These are phyloP conservation scores for Thereuonema tuberculata DNA, from an alignment of 1,140 invertebrate species.

Conservation along the genomic window DNA sequence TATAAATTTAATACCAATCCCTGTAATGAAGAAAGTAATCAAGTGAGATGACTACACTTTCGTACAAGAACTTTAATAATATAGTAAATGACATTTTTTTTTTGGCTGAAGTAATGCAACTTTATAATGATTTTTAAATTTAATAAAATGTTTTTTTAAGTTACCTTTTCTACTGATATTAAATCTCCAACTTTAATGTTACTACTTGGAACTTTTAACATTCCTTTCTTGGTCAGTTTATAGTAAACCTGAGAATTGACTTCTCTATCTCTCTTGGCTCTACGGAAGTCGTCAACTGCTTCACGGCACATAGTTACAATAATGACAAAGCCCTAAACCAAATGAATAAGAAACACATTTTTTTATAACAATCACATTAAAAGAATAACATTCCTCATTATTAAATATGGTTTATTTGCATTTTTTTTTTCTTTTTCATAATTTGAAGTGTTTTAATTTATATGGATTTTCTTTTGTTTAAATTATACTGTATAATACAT, in stretches of 20 bases:
- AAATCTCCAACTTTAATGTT: conserved; percentile 64
- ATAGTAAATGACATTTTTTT: no score
- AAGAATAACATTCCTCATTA: conserved; percentile 7
- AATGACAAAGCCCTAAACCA: conserved; percentile 72
- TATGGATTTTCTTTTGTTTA: no score
- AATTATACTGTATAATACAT: no score
- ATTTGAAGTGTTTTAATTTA: conserved; percentile 7
- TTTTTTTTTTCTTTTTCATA: no score
- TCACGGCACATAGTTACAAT: conserved; percentile 90
- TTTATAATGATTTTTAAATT: no score
- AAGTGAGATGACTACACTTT: no score
- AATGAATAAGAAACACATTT: neutral
- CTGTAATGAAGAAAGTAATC: no score
- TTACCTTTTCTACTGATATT: conserved; percentile 38
- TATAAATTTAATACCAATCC: no score
- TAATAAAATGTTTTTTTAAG: no score
- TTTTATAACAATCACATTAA: conserved; percentile 3
- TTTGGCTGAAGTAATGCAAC: no score
- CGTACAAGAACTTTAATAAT: no score
- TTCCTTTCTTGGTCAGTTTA: conserved; percentile 37
- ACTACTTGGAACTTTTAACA: conserved; percentile 41
- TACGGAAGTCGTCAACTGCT: conserved; percentile 86
- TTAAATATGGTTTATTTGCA: no score
- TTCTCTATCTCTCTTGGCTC: conserved; percentile 68
- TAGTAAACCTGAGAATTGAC: conserved; percentile 44